These are phyloP conservation scores for Brachypteracias leptosomus DNA, from an alignment of 2,113 vertebrate species.

Conservation along the genomic window DNA sequence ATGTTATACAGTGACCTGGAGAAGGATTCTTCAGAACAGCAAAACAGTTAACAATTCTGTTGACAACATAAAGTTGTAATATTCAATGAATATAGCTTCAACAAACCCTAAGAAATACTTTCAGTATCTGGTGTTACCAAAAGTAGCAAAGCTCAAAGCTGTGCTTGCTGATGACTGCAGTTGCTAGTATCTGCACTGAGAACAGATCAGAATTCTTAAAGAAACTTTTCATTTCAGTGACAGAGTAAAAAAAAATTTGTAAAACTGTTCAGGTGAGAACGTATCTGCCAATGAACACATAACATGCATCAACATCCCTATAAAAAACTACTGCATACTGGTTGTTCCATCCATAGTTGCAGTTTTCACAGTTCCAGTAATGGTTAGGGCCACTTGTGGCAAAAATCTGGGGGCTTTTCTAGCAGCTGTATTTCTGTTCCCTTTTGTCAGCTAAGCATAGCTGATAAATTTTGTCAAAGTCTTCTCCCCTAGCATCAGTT, in stretches of 20 bases:
- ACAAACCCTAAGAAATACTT: not conserved
- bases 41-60: not conserved
- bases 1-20: not conserved
- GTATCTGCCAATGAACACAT: not conserved
- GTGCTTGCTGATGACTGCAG: not conserved
- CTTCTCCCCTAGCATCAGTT: not conserved
- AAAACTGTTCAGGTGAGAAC: not conserved
- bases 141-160: not conserved
- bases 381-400: accelerated
- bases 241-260: not conserved
- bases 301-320: not conserved
- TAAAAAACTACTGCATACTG: not conserved
- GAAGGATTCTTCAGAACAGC: not conserved
- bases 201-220: not conserved
- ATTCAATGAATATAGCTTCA: not conserved
- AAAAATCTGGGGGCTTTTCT: not conserved
- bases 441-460: not conserved
- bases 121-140: not conserved
- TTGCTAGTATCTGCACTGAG: not conserved
- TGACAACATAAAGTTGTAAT: not conserved
- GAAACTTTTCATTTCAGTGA: not conserved
- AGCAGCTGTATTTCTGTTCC: not conserved
- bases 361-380: not conserved
- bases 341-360: not conserved
- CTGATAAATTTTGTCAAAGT: not conserved